Conservation (phyloP, 1,140 invertebrate genomes). For the Heliconius hewitsoni region DNA sequence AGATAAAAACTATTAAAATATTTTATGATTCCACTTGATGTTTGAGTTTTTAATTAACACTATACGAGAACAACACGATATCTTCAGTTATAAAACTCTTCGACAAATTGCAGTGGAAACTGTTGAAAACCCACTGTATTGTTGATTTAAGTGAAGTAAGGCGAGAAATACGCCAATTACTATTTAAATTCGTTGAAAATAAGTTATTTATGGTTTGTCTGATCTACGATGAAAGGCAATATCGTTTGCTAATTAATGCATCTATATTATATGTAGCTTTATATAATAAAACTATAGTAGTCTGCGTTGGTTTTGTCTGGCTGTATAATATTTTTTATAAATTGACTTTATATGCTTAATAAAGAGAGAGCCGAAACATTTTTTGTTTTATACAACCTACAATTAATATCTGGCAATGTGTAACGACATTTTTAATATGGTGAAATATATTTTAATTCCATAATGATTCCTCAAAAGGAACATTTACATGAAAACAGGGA, state of each 20-base stretch:
- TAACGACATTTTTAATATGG: too few relatives aligned
- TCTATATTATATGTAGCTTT: not conserved
- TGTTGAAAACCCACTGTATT: conserved; percentile 3
- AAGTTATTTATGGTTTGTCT: not conserved
- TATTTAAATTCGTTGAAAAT: not conserved
- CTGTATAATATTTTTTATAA: too few relatives aligned
- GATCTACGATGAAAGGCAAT: not conserved
- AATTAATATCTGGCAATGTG: too few relatives aligned
- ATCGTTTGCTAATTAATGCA: not conserved
- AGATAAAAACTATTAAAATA: too few relatives aligned
- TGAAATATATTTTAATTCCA: not conserved
- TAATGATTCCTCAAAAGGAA: not conserved
- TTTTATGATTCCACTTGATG: too few relatives aligned
- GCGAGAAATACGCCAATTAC: not conserved
- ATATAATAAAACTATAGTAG: not conserved
- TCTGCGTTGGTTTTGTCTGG: too few relatives aligned
- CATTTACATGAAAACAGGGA: not conserved
- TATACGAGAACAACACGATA: not conserved
- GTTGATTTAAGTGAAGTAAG: conserved; percentile 1
- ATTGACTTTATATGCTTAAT: too few relatives aligned
- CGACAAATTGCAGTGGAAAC: not conserved
- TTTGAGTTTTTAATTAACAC: too few relatives aligned
- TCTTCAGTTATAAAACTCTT: not conserved
- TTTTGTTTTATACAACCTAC: too few relatives aligned
- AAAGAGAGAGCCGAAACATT: too few relatives aligned